Percentiles rank a stretch among this genome's conserved stretches.
phyloP scores from a whole-genome alignment of 1,140 invertebrate genomes.

The Heliothis subflexa region DNA sequence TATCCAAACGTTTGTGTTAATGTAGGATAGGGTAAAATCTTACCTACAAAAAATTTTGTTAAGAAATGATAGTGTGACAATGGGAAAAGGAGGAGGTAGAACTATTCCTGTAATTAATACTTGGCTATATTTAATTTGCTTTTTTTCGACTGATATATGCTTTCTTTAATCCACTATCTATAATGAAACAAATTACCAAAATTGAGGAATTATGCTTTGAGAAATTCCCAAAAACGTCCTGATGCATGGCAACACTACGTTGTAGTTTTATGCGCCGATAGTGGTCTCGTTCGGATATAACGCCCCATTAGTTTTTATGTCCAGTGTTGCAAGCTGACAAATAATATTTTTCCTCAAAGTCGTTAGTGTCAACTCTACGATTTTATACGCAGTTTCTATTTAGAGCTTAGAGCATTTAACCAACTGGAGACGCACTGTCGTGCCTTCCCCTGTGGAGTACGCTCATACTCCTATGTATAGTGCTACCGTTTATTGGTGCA shows the following conservation, averaged over 20 bases:
- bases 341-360: conserved; percentile 56
- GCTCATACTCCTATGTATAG: too few relatives aligned
- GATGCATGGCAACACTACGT: conserved; percentile 8
- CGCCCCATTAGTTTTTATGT: conserved; percentile 70
- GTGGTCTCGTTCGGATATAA: conserved; percentile 52
- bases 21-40: not conserved
- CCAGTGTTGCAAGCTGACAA: conserved; percentile 64
- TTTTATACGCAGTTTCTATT: conserved; percentile 63
- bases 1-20: not conserved
- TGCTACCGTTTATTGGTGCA: too few relatives aligned
- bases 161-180: too few relatives aligned
- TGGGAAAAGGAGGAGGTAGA: too few relatives aligned
- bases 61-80: too few relatives aligned
- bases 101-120: too few relatives aligned
- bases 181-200: too few relatives aligned
- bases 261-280: conserved; percentile 46
- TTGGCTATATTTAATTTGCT: too few relatives aligned
- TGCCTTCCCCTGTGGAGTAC: too few relatives aligned
- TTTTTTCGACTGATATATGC: too few relatives aligned
- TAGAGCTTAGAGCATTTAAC: not conserved
- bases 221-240: not conserved
- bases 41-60: not conserved
- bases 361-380: conserved; percentile 60
- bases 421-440: too few relatives aligned
- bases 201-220: too few relatives aligned